These are phyloP conservation scores for Mamestra configurata DNA, from an alignment of 1,140 invertebrate genomes.

Conservation along the genomic window DNA sequence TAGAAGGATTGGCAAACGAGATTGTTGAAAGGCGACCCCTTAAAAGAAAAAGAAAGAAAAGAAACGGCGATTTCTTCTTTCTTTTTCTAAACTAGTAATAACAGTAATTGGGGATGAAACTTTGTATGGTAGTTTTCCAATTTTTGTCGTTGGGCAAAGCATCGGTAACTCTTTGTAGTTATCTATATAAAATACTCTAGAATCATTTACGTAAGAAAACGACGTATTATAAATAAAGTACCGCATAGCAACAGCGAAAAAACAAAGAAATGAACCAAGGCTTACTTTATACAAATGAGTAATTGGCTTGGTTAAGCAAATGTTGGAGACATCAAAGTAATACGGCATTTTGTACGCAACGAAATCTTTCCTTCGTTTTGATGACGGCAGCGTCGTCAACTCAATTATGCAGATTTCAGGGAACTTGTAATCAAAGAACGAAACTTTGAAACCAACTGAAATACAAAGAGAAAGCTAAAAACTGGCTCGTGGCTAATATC, in stretches of 20 bases:
- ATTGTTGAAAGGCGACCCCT: too few species aligned
- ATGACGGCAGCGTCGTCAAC: slow-evolving; percentile 29
- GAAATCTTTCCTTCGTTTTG: slow-evolving; percentile 48
- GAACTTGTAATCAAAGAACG: slow-evolving; percentile 52
- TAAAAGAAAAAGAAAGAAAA: too few species aligned
- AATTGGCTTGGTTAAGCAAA: slow-evolving; percentile 33
- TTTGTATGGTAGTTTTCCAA: too few species aligned
- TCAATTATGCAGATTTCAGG: slow-evolving; percentile 45
- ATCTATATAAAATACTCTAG: too few species aligned
- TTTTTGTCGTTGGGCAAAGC: too few species aligned
- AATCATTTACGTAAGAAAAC: too few species aligned
- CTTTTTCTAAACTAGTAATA: too few species aligned
- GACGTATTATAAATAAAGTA: not conserved
- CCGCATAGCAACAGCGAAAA: not conserved
- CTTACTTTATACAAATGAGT: slow-evolving; percentile 40
- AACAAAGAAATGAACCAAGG: not conserved
- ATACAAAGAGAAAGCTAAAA: slow-evolving; percentile 24
- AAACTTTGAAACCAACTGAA: slow-evolving; percentile 37
- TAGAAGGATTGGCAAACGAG: too few species aligned
- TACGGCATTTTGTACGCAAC: slow-evolving; percentile 31
- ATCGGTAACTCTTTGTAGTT: too few species aligned
- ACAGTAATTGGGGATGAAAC: too few species aligned
- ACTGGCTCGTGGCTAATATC: slow-evolving; percentile 5
- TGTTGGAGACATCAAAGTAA: slow-evolving; percentile 24
- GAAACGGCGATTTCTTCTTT: too few species aligned